These are phyloP conservation scores for Toxotes chatareus DNA, from an alignment of 2,113 vertebrate genomes.

Conservation along the genomic window DNA sequence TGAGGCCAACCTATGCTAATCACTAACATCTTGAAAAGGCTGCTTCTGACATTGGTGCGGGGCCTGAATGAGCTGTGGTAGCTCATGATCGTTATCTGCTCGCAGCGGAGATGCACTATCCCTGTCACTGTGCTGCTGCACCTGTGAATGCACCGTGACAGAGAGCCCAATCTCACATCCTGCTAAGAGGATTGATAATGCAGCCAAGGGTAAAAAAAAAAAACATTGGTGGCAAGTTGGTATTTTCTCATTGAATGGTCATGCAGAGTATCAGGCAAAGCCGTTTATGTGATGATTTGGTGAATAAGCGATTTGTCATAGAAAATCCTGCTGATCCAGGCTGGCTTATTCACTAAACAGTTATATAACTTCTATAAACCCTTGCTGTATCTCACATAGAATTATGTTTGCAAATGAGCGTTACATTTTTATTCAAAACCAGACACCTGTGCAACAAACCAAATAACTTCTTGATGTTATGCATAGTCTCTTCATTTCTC, in stretches of 20 bases:
- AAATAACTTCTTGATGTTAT: slow-evolving; percentile 61
- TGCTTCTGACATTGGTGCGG: slow-evolving; percentile 63
- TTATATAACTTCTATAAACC: slow-evolving; percentile 65
- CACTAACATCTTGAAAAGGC: slow-evolving; percentile 72
- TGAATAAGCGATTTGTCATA: slow-evolving; percentile 74
- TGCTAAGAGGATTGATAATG: slow-evolving; percentile 73
- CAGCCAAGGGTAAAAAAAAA: slow-evolving; percentile 53
- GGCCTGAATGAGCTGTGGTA: slow-evolving; percentile 58
- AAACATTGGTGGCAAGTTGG: slow-evolving; percentile 65
- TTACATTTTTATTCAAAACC: slow-evolving; percentile 68
- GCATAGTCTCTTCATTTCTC: slow-evolving; percentile 38
- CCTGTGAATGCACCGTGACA: slow-evolving; percentile 64
- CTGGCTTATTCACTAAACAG: slow-evolving; percentile 67
- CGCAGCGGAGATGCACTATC: slow-evolving; percentile 22
- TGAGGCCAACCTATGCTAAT: slow-evolving; percentile 70
- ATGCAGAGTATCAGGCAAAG: slow-evolving; percentile 61
- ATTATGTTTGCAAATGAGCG: slow-evolving; percentile 74
- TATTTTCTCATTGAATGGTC: slow-evolving; percentile 67
- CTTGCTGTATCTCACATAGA: slow-evolving; percentile 58
- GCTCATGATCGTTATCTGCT: slow-evolving; percentile 65
- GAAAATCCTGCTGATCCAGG: slow-evolving; percentile 76
- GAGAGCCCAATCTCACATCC: slow-evolving; percentile 64
- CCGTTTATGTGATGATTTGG: slow-evolving; percentile 75
- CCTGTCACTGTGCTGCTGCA: slow-evolving; percentile 53
- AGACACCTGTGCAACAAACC: slow-evolving; percentile 66